A percentile compares a stretch with the other conserved stretches of the same genome.
phyloP scores from a whole-genome alignment of 92 coral and sea anemone species.

The Desmophyllum pertusum region DNA sequence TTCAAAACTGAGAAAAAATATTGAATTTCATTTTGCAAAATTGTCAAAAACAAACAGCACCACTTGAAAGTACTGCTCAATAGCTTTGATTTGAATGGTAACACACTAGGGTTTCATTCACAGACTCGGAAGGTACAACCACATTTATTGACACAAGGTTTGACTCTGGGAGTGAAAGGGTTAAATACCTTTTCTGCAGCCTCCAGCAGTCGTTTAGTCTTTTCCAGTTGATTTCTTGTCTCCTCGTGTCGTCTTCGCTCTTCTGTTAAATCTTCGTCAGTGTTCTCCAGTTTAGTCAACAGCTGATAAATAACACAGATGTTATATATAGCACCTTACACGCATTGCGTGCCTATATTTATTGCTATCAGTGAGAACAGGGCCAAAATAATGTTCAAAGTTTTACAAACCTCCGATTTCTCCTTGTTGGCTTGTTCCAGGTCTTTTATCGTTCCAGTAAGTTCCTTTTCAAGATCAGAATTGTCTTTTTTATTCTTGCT shows the following conservation, averaged over 20 bases:
- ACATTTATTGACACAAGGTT: no score
- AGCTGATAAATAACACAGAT: conserved; percentile 43
- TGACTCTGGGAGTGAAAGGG: no score
- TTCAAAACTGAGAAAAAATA: no score
- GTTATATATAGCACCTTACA: not conserved
- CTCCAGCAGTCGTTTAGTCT: conserved; percentile 77
- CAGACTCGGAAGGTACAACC: no score
- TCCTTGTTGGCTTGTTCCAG: conserved; percentile 62
- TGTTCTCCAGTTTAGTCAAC: conserved; percentile 57
- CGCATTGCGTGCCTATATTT: not conserved
- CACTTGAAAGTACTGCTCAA: no score
- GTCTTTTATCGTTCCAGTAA: conserved; percentile 51
- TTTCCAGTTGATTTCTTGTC: conserved; percentile 71
- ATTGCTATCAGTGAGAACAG: not conserved
- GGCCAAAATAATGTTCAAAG: not conserved
- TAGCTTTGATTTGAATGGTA: no score
- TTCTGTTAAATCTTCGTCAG: conserved; percentile 66
- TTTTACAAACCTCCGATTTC: conserved; percentile 57
- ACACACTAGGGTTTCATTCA: no score
- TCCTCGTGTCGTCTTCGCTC: conserved; percentile 71
- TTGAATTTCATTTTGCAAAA: not conserved
- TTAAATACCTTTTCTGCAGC: conserved; percentile 84
- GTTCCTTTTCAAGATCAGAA: conserved; percentile 62
- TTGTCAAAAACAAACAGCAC: not conserved
- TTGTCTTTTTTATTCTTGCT: conserved; percentile 31